Evolutionary conservation across 2,888 invertebrate species (phyloP).

Genomic region (Alviniconcha strummeri): DNA sequence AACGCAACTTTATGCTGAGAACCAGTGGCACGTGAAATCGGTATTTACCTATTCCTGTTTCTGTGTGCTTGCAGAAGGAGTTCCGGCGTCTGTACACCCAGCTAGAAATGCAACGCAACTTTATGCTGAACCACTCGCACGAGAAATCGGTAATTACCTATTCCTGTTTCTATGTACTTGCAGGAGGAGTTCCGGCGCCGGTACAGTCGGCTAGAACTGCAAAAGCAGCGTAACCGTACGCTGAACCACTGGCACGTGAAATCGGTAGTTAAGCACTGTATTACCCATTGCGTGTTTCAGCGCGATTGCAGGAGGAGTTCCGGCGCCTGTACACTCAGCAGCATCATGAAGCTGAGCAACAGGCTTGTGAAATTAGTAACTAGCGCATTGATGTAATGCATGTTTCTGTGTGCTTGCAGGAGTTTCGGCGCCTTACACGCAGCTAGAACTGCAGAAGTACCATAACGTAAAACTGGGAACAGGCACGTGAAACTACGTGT

Average conservation of each 20-base stretch:
- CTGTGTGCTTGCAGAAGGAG: constrained; percentile 81
- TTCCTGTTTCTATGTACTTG: too few species aligned
- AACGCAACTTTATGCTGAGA: constrained; percentile 84
- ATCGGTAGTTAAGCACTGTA: too few species aligned
- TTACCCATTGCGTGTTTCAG: too few species aligned
- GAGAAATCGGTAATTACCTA: too few species aligned
- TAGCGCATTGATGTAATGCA: too few species aligned
- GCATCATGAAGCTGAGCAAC: background rate
- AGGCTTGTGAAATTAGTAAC: too few species aligned
- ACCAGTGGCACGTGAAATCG: constrained; percentile 78
- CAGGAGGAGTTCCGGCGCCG: too few species aligned
- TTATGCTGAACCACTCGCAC: constrained; percentile 84
- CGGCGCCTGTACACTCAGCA: constrained; percentile 28
- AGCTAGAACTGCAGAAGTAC: constrained; percentile 82
- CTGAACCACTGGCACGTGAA: too few species aligned
- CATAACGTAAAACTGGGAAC: constrained; percentile 85
- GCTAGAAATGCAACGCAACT: constrained; percentile 86
- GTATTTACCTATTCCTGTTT: too few species aligned
- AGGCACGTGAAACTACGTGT: constrained; percentile 73
- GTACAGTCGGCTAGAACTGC: too few species aligned
- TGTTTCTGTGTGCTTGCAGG: constrained; percentile 76
- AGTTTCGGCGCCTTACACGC: constrained; percentile 88
- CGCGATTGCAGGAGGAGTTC: constrained; percentile 69
- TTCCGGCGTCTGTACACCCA: constrained; percentile 87
- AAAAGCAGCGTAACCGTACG: too few species aligned